Evolutionary conservation across 2,113 vertebrate genomes (phyloP).

Genomic region (Myotis brandtii): DNA sequence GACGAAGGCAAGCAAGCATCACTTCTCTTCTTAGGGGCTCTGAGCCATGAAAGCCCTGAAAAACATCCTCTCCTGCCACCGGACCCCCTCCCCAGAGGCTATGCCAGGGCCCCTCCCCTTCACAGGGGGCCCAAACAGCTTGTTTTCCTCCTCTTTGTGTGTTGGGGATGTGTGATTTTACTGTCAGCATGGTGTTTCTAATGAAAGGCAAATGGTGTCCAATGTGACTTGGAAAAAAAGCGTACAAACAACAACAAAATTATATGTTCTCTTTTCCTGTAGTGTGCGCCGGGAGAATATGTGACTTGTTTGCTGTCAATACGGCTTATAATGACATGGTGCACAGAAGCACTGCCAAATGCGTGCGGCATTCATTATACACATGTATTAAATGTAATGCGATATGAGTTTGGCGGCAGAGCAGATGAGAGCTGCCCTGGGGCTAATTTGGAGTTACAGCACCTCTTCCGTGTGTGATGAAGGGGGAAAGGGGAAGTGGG

Average conservation of each 20-base stretch:
- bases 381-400: slow-evolving; percentile 54
- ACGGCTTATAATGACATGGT: slow-evolving; percentile 84
- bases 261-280: slow-evolving; percentile 85
- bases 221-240: slow-evolving; percentile 85
- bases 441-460: slow-evolving; percentile 42
- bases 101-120: slow-evolving; percentile 35
- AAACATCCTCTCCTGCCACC: background rate
- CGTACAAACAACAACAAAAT: slow-evolving; percentile 88
- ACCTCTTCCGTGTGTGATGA: slow-evolving; percentile 16
- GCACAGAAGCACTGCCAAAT: slow-evolving; percentile 74
- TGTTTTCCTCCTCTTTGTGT: slow-evolving; percentile 83
- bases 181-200: slow-evolving; percentile 86
- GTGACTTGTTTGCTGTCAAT: slow-evolving; percentile 88
- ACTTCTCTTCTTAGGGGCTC: background rate
- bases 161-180: slow-evolving; percentile 87
- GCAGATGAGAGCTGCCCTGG: slow-evolving; percentile 54
- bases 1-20: background rate
- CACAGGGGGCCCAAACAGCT: slow-evolving; percentile 69
- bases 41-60: background rate
- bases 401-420: slow-evolving; percentile 49
- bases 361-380: slow-evolving; percentile 24
- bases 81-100: background rate
- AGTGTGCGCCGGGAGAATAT: slow-evolving; percentile 79
- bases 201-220: slow-evolving; percentile 88
- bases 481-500: background rate